Percentiles rank a stretch among this genome's conserved stretches.
These are phyloP conservation scores for Chascanopsetta lugubris DNA, from an alignment of 2,113 vertebrate genomes.

Conservation along the genomic window DNA sequence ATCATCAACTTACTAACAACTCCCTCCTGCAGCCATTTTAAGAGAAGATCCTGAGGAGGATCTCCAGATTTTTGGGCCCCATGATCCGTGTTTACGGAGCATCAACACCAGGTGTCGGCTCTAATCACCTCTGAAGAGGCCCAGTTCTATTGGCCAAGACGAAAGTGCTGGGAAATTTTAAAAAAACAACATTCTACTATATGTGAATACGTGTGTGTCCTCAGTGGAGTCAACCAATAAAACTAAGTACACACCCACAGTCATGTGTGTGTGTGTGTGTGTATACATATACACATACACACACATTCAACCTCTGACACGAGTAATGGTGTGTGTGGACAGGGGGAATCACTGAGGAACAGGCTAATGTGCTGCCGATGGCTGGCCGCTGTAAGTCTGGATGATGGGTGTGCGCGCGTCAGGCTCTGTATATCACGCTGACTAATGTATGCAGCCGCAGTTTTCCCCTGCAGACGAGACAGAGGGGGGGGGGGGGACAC, in stretches of 20 bases:
- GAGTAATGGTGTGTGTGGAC: constrained; percentile 33
- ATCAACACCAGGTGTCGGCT: too few species aligned
- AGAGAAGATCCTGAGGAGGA: too few species aligned
- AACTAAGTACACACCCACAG: constrained; percentile 21
- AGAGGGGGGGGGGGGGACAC: constrained; percentile 18
- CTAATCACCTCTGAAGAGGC: too few species aligned
- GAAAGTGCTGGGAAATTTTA: constrained; percentile 15
- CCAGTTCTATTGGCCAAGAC: too few species aligned
- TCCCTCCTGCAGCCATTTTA: not conserved
- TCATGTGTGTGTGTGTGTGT: too few species aligned
- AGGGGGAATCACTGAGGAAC: constrained; percentile 42
- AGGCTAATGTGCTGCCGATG: constrained; percentile 43
- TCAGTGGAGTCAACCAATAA: constrained; percentile 31
- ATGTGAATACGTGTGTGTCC: too few species aligned
- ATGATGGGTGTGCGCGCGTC: constrained; percentile 27
- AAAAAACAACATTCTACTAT: too few species aligned
- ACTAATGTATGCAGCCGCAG: constrained; percentile 48
- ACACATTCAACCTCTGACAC: constrained; percentile 45
- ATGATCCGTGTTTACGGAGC: too few species aligned
- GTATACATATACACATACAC: not conserved
- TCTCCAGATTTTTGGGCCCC: too few species aligned
- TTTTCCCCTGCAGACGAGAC: constrained; percentile 39
- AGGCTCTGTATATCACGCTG: constrained; percentile 51
- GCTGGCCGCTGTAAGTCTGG: constrained; percentile 33
- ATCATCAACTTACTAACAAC: not conserved